phyloP scores from a whole-genome alignment of 2,797 vertebrate genomes.

The Amblyraja radiata region DNA sequence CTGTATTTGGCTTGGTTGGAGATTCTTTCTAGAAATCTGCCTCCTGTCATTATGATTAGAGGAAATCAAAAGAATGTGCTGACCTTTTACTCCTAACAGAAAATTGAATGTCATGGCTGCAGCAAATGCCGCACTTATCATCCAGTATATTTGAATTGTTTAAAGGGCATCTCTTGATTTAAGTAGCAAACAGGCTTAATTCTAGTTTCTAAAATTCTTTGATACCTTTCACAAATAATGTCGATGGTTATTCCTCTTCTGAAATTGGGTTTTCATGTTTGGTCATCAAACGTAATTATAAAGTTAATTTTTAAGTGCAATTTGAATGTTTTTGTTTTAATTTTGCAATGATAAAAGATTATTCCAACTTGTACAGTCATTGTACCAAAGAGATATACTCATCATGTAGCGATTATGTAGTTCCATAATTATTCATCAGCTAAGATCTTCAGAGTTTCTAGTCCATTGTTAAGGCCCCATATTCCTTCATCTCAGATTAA shows the following conservation, averaged over 20 bases:
- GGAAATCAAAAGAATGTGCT: slow-evolving; percentile 97
- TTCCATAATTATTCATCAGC: not conserved
- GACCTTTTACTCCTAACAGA: slow-evolving; percentile 88
- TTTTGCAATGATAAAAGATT: not conserved
- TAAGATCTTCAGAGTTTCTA: slow-evolving; percentile 2
- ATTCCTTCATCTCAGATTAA: not conserved
- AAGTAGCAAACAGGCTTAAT: not conserved
- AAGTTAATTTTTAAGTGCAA: not conserved
- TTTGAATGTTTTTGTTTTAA: not conserved
- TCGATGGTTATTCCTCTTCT: not conserved
- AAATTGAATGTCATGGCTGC: not conserved
- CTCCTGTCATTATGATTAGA: slow-evolving; percentile 81
- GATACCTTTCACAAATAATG: not conserved
- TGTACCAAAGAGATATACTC: not conserved
- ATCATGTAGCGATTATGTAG: not conserved
- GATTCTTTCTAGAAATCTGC: slow-evolving; percentile 82
- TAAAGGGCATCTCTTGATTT: not conserved
- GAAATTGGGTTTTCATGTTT: not conserved
- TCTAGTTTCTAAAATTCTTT: not conserved
- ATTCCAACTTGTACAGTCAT: not conserved
- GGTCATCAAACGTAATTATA: not conserved
- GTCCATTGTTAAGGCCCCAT: not conserved
- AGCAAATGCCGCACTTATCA: not conserved
- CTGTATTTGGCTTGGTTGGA: slow-evolving; percentile 97
- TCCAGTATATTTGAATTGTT: not conserved